Base-by-base conservation (phyloP, 2,888 invertebrate species). In the Cerastoderma edule region DNA sequence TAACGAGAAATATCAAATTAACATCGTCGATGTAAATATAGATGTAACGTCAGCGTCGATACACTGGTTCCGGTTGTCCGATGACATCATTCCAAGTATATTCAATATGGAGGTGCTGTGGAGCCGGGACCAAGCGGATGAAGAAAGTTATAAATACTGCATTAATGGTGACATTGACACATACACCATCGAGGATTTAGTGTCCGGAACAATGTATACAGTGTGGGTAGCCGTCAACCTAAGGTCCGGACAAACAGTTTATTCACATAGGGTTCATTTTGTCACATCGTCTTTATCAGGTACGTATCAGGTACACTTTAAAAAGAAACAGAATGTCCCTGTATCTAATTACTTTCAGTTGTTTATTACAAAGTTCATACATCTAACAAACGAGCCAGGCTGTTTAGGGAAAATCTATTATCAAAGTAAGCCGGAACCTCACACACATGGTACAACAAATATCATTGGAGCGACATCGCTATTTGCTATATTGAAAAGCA, bases 261-360 rank as follows among this genome's bases (percentile, higher is more conserved):
- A 67, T 39, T 77, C 76, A 16, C 69, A 74, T 48, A 67, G 60
- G 48, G 56, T 80, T 16, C 80, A 80, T 74, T 68, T 80, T 66
- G 77, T 80, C 16, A 73, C 80, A 13, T 27, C 68, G n/a, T 65
- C 50, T 22, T 48, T 50, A 28, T 48, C 46, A 46, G 65, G 46
- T 48, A 65, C n/a, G n/a, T n/a, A n/a, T n/a, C n/a, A n/a, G n/a
- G n/a, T n/a, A n/a, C n/a, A n/a, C n/a, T n/a, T n/a, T n/a, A n/a
- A n/a, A n/a, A n/a, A n/a, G n/a, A n/a, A n/a, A n/a, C n/a, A n/a
- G n/a, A n/a, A n/a, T n/a, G n/a, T n/a, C n/a, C n/a, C n/a, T n/a
- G n/a, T n/a, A n/a, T n/a, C n/a, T n/a, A n/a, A n/a, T n/a, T n/a
- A n/a, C n/a, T n/a, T n/a, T n/a, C n/a, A n/a, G n/a, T n/a, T n/a